Percentiles rank a stretch among this genome's conserved stretches.
phyloP scores from a whole-genome alignment of 2,888 invertebrate genomes.

The Mythimna impura region DNA sequence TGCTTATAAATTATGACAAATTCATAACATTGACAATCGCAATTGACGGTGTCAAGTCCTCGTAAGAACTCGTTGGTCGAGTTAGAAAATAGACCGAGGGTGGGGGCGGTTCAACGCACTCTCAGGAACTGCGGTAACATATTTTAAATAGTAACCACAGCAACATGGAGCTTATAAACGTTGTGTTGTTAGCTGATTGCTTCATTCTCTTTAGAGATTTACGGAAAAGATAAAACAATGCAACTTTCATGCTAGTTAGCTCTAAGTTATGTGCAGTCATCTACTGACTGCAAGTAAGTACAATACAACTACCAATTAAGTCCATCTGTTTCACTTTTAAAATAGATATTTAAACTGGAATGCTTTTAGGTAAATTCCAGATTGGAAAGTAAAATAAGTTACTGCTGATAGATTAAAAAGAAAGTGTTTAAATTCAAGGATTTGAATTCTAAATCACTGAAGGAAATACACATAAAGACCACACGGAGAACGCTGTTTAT shows the following conservation, averaged over 20 bases:
- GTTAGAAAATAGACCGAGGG: slow-evolving; percentile 70
- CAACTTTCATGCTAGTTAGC: slow-evolving; percentile 61
- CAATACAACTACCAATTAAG: slow-evolving; percentile 39
- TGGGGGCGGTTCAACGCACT: slow-evolving; percentile 69
- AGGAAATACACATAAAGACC: background rate
- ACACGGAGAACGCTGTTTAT: background rate
- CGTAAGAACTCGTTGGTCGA: slow-evolving; percentile 63
- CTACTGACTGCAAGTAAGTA: slow-evolving; percentile 19
- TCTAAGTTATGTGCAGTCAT: slow-evolving; percentile 55
- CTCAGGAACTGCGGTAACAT: slow-evolving; percentile 60
- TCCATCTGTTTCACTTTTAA: slow-evolving; percentile 37
- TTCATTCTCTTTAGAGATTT: slow-evolving; percentile 57
- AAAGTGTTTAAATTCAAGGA: slow-evolving; percentile 4
- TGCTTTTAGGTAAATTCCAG: slow-evolving; percentile 21
- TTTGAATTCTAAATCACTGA: background rate
- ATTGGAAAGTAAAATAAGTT: background rate
- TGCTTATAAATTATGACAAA: slow-evolving; percentile 46
- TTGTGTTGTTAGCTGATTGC: slow-evolving; percentile 53
- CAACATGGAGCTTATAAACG: slow-evolving; percentile 53
- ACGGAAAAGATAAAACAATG: slow-evolving; percentile 55
- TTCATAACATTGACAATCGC: slow-evolving; percentile 50
- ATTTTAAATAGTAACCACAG: slow-evolving; percentile 61
- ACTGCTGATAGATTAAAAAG: background rate
- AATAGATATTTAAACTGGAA: slow-evolving; percentile 1
- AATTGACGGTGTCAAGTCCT: slow-evolving; percentile 48